A percentile compares a stretch with the other conserved stretches of the same genome.
Evolutionary conservation across 2,797 vertebrate genomes (phyloP).

Genomic region (Aratinga solstitialis): DNA sequence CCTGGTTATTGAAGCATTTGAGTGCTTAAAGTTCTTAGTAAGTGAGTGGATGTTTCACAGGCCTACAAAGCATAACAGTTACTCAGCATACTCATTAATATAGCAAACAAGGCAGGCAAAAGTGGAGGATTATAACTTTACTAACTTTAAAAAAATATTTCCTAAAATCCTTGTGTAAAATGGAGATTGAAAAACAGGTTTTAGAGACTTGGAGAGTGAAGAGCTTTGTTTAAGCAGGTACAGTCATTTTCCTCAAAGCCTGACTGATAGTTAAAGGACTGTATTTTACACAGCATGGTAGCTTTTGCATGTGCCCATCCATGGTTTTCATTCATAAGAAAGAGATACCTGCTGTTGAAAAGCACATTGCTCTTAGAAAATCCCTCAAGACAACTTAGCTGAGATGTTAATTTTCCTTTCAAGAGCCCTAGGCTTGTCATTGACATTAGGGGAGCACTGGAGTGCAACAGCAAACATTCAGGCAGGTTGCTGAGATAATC

Average conservation of each 20-base stretch:
- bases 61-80: background rate
- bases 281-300: background rate
- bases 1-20: background rate
- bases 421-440: background rate
- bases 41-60: background rate
- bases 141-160: background rate
- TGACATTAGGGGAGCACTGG: background rate
- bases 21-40: background rate
- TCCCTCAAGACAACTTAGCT: background rate
- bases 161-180: background rate
- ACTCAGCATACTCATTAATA: background rate
- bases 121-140: background rate
- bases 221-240: background rate
- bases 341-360: background rate
- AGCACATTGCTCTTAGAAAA: background rate
- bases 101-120: background rate
- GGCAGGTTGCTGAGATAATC: background rate
- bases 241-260: background rate
- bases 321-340: background rate
- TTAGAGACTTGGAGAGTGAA: background rate
- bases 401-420: constrained; percentile 22
- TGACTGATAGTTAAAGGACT: background rate
- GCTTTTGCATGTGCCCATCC: background rate
- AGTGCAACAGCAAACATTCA: background rate
- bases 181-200: background rate